Conservation (phyloP, 92 coral and sea anemone species). For the Paragorgia papillata region DNA sequence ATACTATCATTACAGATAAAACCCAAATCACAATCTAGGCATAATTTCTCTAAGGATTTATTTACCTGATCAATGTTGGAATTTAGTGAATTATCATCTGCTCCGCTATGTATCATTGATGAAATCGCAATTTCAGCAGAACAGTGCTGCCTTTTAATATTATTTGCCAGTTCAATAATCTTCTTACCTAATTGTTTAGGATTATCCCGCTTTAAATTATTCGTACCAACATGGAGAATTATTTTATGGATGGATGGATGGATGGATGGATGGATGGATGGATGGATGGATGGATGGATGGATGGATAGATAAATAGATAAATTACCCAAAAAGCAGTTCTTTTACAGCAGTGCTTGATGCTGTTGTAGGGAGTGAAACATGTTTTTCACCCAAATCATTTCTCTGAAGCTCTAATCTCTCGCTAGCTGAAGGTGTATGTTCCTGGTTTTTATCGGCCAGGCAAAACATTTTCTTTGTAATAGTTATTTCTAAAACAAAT, state of each 20-base stretch:
- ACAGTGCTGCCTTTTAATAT: not conserved
- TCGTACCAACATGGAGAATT: not conserved
- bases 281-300: no score
- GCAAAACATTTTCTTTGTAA: conserved; percentile 52
- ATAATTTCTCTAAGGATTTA: no score
- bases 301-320: not conserved
- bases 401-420: conserved; percentile 29
- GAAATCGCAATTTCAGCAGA: not conserved
- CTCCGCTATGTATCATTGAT: no score
- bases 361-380: conserved; percentile 45
- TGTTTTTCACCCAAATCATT: conserved; percentile 56
- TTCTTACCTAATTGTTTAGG: not conserved
- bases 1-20: no score
- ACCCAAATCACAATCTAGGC: no score
- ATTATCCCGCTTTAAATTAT: not conserved
- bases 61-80: no score
- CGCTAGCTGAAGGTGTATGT: conserved; percentile 32
- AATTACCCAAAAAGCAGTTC: conserved; percentile 52
- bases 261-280: no score
- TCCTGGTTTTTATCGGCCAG: conserved; percentile 49
- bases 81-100: no score
- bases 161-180: not conserved
- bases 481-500: conserved; percentile 42
- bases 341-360: conserved; percentile 27
- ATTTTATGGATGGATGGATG: not conserved